Base-by-base conservation (phyloP, 1,140 invertebrate species). In the Chymomyza costata region DNA sequence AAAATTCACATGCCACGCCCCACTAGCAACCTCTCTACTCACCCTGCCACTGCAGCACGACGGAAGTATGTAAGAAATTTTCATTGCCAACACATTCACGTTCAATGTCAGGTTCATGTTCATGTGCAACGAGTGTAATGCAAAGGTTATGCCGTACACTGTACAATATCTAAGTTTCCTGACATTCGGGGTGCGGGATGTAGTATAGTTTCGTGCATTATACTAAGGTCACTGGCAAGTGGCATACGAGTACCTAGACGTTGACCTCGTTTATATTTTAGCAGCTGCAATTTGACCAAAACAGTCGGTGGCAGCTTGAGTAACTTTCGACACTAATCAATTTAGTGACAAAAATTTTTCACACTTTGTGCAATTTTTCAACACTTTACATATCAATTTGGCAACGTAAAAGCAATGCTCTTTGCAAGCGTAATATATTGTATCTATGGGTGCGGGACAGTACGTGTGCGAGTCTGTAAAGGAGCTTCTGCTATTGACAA, bases 401-500 rank as follows among this genome's bases (percentile, higher is more conserved):
- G 21, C 8, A 25, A 25, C 21, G 21, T 25, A 25, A 25, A 25
- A 25, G 21, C 21, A 5, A 3, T 25, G 21, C 21, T 25, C 21
- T 25, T 8, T 25, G 21, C 3, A 25, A 5, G 8, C 8, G 21
- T 25, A 25, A 25, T 8, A 25, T 32, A 17, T n/a, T 28, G 32
- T 32, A 14, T 3, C 19, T 37, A n/a, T 32, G 47, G 30, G 35
- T 47, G 28, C 39, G 41, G 3, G 6, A 6, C 1, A 39, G 19
- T 30, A 1, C 1, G 2, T 31, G 10, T 34, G 11, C 21, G 40
- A 55, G 18, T 50, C 8, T 8, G 25, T 21, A 19, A 14, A 38
- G 25, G 25, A 50, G 19, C 55, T 67, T 51, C 38, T 60, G 73
- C 41, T 57, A 67, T 71, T 71, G 55, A 68, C 73, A 78, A 65